Evolutionary conservation across 2,888 invertebrate species (phyloP), one percentile per base, ranked within the genome.

Genomic region (Philereme vetulata): DNA sequence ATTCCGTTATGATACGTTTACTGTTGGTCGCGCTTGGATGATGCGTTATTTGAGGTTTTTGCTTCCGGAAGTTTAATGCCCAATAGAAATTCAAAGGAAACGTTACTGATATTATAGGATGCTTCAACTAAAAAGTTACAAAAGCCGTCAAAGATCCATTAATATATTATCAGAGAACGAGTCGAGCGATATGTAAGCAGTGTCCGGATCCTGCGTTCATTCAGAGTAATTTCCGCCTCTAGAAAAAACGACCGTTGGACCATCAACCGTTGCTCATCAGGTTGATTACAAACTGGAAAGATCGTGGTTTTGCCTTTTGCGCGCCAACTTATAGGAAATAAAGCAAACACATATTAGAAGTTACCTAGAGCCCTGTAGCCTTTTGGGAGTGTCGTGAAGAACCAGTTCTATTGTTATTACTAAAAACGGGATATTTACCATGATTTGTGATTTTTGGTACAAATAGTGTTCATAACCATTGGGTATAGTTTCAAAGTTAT

Each of bases 221-320:
- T 80, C 80, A 75, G 76, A 76, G 75, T 82, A 81, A 86, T 85
- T 84, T 86, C 88, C 84, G 82, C 65, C 66, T 70, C 67, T 67
- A 71, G 67, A 82, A 82, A 85, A 83, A 80, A 72, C 73, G 76
- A 78, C 77, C 78, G 81, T 81, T 82, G 77, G 75, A 75, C 69
- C 71, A 65, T 67, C 72, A 74, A 72, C 72, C 76, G 77, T 72
- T 76, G 70, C 67, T 65, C 64, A 68, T 64, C 62, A 68, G 56
- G 67, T 63, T 47, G 54, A 64, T 64, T 62, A 64, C 59, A 50
- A 67, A 65, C 58, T 64, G 58, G 64, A 52, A 52, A 61, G 35
- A 32, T 58, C 61, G 36, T 44, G 51, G 60, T 49, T 56, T 56
- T 54, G 9, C 46, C 11, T 52, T 59, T 38, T 62, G 50, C 57